Conservation (phyloP, 2,888 invertebrate species). For the Minunthozetes semirufus region DNA sequence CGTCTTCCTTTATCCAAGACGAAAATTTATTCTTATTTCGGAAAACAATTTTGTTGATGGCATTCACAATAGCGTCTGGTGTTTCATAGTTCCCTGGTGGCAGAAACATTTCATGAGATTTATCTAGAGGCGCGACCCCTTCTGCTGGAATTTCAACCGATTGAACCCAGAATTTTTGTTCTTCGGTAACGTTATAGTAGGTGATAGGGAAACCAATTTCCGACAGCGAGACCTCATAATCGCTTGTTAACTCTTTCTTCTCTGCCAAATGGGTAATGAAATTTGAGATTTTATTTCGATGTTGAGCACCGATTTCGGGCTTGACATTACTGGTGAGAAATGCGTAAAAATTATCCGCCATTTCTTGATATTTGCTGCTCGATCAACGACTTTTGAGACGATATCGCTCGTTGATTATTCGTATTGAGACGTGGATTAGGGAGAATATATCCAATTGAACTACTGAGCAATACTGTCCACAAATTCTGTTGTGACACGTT, state of each 20-base stretch:
- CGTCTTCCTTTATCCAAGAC: no score
- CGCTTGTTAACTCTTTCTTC: background rate
- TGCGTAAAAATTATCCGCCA: background rate
- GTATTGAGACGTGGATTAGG: constrained; percentile 1
- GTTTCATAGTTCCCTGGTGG: no score
- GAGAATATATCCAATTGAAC: constrained; percentile 21
- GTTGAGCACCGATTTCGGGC: background rate
- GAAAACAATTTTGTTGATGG: no score
- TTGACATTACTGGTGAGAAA: background rate
- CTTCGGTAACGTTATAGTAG: no score
- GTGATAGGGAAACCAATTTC: background rate
- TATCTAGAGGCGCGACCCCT: no score
- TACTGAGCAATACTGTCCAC: constrained; percentile 7
- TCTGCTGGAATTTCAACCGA: no score
- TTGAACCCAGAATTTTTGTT: no score
- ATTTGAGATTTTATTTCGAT: background rate
- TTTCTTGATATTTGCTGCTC: background rate
- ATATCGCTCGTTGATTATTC: background rate
- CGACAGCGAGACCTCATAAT: background rate
- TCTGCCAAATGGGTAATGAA: background rate
- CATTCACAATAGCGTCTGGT: no score
- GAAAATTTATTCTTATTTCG: no score
- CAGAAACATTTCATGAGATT: no score
- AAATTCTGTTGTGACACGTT: background rate
- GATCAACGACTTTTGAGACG: background rate